Base-by-base conservation (phyloP, 2,113 vertebrate species). In the Herpetotheres cachinnans region DNA sequence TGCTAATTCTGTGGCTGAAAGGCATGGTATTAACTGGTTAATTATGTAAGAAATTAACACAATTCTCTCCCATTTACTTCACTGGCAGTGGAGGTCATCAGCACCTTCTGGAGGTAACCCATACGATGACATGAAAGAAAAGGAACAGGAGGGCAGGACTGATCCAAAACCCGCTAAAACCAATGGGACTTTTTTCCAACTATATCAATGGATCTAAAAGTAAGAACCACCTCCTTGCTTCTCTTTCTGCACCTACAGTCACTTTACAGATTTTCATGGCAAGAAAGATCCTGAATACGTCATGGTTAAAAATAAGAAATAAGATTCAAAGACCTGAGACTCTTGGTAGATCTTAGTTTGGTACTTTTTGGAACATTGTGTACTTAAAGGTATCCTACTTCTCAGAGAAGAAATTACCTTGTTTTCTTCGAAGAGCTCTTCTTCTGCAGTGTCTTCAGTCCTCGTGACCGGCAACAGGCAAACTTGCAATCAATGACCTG, bases 401-500 rank as follows among this genome's bases (percentile, higher is more conserved):
- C 52, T 54, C 17, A 55, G 38, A 72, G 38, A 65, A 61, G 56
- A 85, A 85, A 71, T 94, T 99, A 99, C 99, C 99, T 99, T 71
- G 98, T 98, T 76, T 97, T 98, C 95, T 97, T 98, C 83, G 93
- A 97, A 87, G 98, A 98, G 73, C 95, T 98, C 79, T 96, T 98
- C 94, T 98, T 98, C 90, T 97, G 98, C 90, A 97, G 73, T 55
- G 67, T 72, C 94, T 95, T 98, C 66, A 98, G 94, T 55, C 98
- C 98, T 76, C 93, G 82, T 9, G 93, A 61, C 10, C 95, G 97
- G n/a, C 97, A 97, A 58, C 98, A 99, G 76, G 98, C 91, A 56
- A 98, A 98, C 93, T 98, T 99, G 84, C 98, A 98, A 21, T 99
- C 98, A 10, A 99, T 98, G 44, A 99, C 97, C 97, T 99, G 99